These are phyloP conservation scores for Xestia c-nigrum DNA, from an alignment of 2,888 invertebrate species.

Conservation along the genomic window DNA sequence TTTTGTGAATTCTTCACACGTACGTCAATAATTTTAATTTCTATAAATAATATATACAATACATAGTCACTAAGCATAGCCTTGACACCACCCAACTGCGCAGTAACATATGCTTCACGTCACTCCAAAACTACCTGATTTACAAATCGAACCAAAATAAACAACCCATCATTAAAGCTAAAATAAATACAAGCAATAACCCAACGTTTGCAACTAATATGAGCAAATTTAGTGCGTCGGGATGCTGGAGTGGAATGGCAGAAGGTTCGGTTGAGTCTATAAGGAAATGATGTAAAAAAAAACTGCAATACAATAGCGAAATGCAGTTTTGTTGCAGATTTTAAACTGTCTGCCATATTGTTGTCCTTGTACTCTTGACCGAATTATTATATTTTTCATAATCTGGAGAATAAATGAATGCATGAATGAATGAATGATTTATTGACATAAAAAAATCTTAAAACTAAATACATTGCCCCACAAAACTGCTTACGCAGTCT, in stretches of 20 bases:
- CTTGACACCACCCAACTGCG: constrained; percentile 38
- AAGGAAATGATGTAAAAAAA: background rate
- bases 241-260: background rate
- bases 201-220: constrained; percentile 63
- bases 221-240: constrained; percentile 62
- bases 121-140: constrained; percentile 56
- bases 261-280: constrained; percentile 36
- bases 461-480: no score
- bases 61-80: constrained; percentile 7
- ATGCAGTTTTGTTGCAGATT: background rate
- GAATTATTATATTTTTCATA: background rate
- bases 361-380: background rate
- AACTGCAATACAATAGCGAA: background rate
- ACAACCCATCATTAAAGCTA: constrained; percentile 61
- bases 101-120: constrained; percentile 15
- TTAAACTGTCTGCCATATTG: background rate
- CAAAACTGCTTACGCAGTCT: no score
- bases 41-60: constrained; percentile 10
- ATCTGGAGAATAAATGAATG: no score
- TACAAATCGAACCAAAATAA: constrained; percentile 61
- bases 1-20: background rate
- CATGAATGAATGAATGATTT: no score
- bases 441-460: no score
- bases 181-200: constrained; percentile 64
- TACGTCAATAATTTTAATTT: background rate